Evolutionary conservation across 2,113 vertebrate species (phyloP).

Genomic region (Ramphastos sulfuratus): DNA sequence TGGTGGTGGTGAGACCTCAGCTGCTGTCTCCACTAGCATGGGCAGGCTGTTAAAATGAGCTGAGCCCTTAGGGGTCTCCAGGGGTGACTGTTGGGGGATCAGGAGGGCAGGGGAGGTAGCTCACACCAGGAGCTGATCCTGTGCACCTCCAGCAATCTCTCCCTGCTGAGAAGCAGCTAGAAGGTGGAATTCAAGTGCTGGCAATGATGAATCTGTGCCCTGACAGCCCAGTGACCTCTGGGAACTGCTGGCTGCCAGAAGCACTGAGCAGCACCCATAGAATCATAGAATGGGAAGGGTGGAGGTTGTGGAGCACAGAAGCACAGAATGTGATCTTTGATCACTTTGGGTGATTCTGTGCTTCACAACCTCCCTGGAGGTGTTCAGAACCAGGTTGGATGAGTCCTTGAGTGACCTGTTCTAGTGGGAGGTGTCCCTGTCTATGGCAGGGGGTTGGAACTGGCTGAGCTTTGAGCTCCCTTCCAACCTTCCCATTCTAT

Average conservation of each 20-base stretch:
- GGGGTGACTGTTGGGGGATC: background rate
- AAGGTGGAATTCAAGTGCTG: background rate
- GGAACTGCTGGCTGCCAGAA: background rate
- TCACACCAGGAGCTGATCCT: accelerated
- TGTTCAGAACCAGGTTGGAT: no score
- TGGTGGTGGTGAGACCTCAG: background rate
- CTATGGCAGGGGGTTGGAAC: no score
- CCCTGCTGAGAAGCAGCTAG: background rate
- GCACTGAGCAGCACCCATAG: accelerated
- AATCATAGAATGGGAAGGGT: no score
- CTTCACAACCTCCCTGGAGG: no score
- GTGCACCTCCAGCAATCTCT: background rate
- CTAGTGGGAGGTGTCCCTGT: no score
- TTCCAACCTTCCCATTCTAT: no score
- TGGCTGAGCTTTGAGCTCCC: no score
- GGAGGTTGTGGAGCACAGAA: no score
- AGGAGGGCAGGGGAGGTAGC: background rate
- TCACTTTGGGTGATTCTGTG: no score
- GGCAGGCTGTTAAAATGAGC: background rate
- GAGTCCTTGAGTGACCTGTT: no score
- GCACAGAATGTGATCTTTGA: no score
- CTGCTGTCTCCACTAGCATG: accelerated
- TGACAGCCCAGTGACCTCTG: background rate
- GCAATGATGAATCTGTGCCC: background rate
- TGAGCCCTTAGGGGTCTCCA: background rate